Conservation (phyloP, 2,888 invertebrate species). For the Microdon myrmicae region DNA sequence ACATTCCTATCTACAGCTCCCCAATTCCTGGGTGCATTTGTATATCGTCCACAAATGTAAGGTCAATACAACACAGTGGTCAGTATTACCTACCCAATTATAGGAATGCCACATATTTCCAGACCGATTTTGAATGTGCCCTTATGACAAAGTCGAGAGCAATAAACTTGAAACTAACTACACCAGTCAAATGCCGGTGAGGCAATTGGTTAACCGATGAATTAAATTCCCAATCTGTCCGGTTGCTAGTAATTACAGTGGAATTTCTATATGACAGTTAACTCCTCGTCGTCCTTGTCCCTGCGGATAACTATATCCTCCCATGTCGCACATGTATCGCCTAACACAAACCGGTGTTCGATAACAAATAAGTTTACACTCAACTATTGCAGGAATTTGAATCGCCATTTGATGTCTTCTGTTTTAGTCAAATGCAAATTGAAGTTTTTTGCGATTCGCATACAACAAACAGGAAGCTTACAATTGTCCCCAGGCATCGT, state of each 20-base stretch:
- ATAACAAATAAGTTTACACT: slow-evolving; percentile 37
- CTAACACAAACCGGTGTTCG: slow-evolving; percentile 13
- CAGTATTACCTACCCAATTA: no score
- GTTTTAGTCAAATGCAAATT: slow-evolving; percentile 13
- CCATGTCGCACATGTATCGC: slow-evolving; percentile 7
- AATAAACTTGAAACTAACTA: no score
- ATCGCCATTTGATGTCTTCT: slow-evolving; percentile 10
- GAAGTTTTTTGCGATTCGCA: slow-evolving; percentile 25
- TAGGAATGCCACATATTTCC: no score
- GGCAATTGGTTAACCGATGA: slow-evolving; percentile 50
- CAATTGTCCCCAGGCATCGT: slow-evolving; percentile 5
- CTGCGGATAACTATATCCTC: no score
- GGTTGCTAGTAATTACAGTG: slow-evolving; percentile 48
- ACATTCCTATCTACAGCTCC: no score
- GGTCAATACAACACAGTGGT: no score
- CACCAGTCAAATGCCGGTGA: no score
- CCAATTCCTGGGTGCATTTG: no score
- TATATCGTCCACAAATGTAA: no score
- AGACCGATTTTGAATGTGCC: no score
- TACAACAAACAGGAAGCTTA: slow-evolving; percentile 5
- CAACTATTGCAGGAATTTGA: slow-evolving; percentile 14
- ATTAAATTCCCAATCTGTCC: slow-evolving; percentile 47
- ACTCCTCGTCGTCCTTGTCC: slow-evolving; percentile 2
- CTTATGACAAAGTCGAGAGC: no score
- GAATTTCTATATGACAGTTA: slow-evolving; percentile 48